Conservation (phyloP, 2,113 vertebrate genomes). For the Butorides virescens region DNA sequence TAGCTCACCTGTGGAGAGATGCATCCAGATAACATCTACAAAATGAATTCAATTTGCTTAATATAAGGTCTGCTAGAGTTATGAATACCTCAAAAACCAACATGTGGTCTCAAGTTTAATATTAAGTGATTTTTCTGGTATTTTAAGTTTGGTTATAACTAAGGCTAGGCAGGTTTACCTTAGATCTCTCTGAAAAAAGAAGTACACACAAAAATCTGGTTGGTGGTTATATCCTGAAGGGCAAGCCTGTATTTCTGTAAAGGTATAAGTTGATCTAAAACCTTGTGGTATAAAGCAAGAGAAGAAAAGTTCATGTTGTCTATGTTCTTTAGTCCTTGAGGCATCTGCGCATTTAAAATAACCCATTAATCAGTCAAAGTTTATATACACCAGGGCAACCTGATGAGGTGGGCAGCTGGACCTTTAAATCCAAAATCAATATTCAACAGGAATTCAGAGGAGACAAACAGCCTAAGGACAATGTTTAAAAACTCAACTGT, state of each 20-base stretch:
- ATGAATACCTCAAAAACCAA: neutral
- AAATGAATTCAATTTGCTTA: constrained; percentile 29
- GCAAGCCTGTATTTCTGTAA: neutral
- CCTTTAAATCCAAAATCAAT: constrained; percentile 46
- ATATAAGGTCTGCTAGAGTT: neutral
- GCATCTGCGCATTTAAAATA: neutral
- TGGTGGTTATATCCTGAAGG: neutral
- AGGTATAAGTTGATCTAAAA: neutral
- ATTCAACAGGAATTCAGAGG: constrained; percentile 7
- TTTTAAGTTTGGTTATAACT: neutral
- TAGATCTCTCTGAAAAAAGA: neutral
- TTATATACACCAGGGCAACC: neutral
- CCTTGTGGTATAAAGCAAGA: neutral
- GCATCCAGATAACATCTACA: neutral
- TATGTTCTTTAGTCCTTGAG: neutral
- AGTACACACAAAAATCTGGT: neutral
- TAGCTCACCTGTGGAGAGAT: constrained; percentile 30
- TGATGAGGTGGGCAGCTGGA: constrained; percentile 16
- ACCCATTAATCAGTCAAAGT: neutral
- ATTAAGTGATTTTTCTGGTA: neutral
- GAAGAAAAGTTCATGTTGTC: neutral
- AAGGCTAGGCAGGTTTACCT: neutral
- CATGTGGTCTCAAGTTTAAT: neutral
- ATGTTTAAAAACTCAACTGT: neutral
- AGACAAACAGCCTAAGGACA: constrained; percentile 13